These are phyloP conservation scores for Caiman crocodilus DNA, from an alignment of 2,797 vertebrate genomes.

Conservation along the genomic window DNA sequence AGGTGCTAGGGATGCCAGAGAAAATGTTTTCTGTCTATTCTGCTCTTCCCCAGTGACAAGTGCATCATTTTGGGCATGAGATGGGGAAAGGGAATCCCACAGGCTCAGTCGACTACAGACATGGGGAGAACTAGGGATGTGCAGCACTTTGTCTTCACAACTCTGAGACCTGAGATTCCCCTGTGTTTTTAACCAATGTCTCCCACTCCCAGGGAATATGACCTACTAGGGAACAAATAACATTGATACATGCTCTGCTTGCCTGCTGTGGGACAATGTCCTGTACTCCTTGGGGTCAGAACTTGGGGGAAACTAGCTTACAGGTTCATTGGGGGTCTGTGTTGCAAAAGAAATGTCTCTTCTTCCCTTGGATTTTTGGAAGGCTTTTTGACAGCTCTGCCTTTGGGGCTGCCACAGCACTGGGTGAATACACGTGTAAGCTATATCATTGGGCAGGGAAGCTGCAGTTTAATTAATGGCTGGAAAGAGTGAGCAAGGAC, in stretches of 20 bases:
- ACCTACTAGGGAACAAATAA: not conserved
- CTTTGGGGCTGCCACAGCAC: fast-evolving
- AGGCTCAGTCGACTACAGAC: too few species aligned
- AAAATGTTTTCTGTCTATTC: not conserved
- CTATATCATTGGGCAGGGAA: not conserved
- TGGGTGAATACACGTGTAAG: not conserved
- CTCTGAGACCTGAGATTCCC: not conserved
- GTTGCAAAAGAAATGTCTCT: not conserved
- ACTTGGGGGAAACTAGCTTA: not conserved
- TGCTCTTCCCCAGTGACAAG: not conserved
- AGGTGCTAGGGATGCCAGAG: not conserved
- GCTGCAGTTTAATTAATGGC: fast-evolving
- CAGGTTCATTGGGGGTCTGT: not conserved
- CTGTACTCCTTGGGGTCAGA: not conserved
- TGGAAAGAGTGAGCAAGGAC: not conserved
- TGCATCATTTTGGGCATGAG: too few species aligned
- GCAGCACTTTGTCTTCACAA: not conserved
- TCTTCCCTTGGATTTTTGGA: not conserved
- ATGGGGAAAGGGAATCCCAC: too few species aligned
- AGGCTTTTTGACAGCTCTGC: fast-evolving
- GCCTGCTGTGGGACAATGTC: too few species aligned
- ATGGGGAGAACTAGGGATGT: not conserved
- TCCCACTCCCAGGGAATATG: not conserved
- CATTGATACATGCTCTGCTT: too few species aligned
- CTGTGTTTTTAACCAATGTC: not conserved